phyloP scores from a whole-genome alignment of 2,797 vertebrate species.

The Rhodeus uyekii region DNA sequence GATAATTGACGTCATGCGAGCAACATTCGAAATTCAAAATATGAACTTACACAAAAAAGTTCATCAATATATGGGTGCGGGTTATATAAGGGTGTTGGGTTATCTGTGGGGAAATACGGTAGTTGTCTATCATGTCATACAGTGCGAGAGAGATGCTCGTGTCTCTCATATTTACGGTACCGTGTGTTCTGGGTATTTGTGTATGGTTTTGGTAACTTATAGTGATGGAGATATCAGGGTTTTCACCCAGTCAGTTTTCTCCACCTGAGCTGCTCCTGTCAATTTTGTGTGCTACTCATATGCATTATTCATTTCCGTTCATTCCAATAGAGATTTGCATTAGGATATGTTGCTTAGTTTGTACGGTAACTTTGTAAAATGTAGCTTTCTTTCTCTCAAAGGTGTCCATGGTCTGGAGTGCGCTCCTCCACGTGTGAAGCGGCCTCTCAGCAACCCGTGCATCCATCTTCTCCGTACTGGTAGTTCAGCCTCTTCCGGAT shows the following conservation, averaged over 20 bases:
- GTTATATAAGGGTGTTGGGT: too few relatives aligned
- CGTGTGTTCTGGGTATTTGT: not conserved
- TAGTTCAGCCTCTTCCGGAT: constrained; percentile 75
- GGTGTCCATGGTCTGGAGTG: constrained; percentile 72
- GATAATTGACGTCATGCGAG: too few relatives aligned
- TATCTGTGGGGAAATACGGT: too few relatives aligned
- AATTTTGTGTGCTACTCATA: not conserved
- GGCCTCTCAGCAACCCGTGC: constrained; percentile 76
- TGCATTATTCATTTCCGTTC: not conserved
- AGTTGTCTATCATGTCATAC: too few relatives aligned
- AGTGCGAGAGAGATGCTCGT: too few relatives aligned
- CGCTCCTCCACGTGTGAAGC: constrained; percentile 68
- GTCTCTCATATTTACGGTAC: too few relatives aligned
- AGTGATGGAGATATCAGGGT: not conserved
- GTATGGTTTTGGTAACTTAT: not conserved
- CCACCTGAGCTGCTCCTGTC: not conserved
- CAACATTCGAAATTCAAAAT: too few relatives aligned
- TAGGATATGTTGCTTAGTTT: not conserved
- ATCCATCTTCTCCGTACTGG: constrained; percentile 71
- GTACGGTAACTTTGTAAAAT: not conserved
- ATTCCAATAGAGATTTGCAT: not conserved
- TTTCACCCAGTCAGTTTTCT: not conserved
- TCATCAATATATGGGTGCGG: too few relatives aligned
- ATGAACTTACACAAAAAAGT: too few relatives aligned
- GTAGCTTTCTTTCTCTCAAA: constrained; percentile 49